Percentiles rank a stretch among this genome's conserved stretches.
Conservation (phyloP, 2,113 vertebrate species). For the Alethe diademata region DNA sequence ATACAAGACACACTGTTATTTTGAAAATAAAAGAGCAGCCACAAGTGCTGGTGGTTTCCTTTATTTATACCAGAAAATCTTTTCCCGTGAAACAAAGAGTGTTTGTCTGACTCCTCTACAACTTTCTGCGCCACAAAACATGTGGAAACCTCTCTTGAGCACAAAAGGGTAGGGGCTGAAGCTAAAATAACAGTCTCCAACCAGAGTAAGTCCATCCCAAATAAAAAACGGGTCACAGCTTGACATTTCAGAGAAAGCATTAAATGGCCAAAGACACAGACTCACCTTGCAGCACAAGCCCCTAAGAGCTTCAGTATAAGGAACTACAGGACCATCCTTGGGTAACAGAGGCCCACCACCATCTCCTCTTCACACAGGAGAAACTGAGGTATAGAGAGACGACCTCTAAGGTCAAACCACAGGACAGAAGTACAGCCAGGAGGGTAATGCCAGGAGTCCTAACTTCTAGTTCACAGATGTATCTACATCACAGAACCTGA, state of each 20-base stretch:
- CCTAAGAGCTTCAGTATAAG: neutral
- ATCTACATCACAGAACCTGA: neutral
- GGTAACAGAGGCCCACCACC: neutral
- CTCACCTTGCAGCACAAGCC: neutral
- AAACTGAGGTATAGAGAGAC: neutral
- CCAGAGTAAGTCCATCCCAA: neutral
- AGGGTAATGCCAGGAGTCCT: neutral
- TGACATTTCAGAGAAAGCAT: neutral
- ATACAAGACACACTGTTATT: constrained; percentile 32
- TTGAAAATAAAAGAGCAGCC: constrained; percentile 40
- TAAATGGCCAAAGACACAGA: neutral
- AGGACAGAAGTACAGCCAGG: neutral
- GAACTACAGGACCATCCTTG: neutral
- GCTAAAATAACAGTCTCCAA: neutral
- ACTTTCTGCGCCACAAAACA: constrained; percentile 42
- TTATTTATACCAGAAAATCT: constrained; percentile 71
- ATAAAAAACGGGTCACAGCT: neutral
- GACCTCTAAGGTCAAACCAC: neutral
- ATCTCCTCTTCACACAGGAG: neutral
- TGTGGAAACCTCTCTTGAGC: constrained; percentile 13
- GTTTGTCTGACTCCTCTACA: constrained; percentile 67
- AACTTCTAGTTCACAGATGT: neutral
- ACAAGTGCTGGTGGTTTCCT: constrained; percentile 48
- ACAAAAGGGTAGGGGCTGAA: constrained; percentile 1
- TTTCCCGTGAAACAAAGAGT: constrained; percentile 66